These are phyloP conservation scores for Marmota monax DNA, from an alignment of 2,113 vertebrate genomes.

Conservation along the genomic window DNA sequence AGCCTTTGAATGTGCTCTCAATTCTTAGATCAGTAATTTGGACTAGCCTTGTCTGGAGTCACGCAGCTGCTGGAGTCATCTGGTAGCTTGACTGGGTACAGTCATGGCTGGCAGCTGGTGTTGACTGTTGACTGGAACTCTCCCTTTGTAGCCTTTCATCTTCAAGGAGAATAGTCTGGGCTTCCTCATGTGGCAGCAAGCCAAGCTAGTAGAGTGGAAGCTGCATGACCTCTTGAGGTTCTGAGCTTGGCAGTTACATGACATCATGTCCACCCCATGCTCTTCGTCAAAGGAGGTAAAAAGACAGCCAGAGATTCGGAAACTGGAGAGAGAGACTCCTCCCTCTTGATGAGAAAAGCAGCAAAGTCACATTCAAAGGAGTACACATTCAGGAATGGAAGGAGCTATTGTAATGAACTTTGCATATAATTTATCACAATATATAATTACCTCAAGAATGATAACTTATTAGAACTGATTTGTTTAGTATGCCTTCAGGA, in stretches of 20 bases:
- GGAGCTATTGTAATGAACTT: background rate
- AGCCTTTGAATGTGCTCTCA: background rate
- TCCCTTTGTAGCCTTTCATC: background rate
- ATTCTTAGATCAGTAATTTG: constrained; percentile 28
- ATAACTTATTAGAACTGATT: constrained; percentile 1
- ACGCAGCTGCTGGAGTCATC: background rate
- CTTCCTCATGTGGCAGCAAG: background rate
- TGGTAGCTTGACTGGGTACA: background rate
- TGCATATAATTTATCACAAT: background rate
- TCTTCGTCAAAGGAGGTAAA: constrained; percentile 36
- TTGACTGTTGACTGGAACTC: background rate
- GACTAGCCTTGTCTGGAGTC: background rate
- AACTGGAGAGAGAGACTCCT: background rate
- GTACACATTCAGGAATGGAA: background rate
- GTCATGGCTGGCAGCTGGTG: background rate
- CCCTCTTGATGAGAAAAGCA: background rate
- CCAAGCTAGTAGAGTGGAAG: background rate
- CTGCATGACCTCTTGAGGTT: background rate
- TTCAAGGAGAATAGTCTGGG: background rate
- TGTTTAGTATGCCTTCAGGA: background rate
- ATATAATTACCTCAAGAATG: constrained; percentile 55
- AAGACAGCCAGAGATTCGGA: background rate
- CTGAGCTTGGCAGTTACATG: background rate
- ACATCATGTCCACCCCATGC: background rate
- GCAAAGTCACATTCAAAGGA: constrained; percentile 2